These are phyloP conservation scores for Drosophila yooni DNA, from an alignment of 2,888 invertebrate genomes.

Conservation along the genomic window DNA sequence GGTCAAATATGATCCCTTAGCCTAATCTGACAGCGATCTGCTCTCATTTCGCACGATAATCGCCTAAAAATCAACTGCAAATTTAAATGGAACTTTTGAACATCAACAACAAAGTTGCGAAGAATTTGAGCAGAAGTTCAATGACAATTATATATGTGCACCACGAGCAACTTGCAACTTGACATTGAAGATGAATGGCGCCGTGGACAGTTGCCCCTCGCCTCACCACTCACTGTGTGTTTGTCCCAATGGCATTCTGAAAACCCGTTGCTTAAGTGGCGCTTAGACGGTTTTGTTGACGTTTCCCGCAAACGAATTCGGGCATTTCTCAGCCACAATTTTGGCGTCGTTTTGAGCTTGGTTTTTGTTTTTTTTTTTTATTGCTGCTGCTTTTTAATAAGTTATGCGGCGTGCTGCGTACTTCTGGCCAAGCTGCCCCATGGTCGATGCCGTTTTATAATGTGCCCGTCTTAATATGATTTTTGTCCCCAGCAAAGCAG, in stretches of 20 bases:
- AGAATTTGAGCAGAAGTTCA: constrained; percentile 45
- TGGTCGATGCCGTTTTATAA: constrained; percentile 75
- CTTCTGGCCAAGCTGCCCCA: not conserved
- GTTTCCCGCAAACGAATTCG: constrained; percentile 56
- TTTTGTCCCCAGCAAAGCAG: constrained; percentile 77
- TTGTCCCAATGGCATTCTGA: constrained; percentile 8
- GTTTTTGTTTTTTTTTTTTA: constrained; percentile 1
- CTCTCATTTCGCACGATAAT: constrained; percentile 15
- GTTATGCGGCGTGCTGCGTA: constrained; percentile 72
- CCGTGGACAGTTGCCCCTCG: constrained; percentile 67
- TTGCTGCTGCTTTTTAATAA: constrained; percentile 76
- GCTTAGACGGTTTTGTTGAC: constrained; percentile 61
- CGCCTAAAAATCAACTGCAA: constrained; percentile 20
- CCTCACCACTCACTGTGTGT: not conserved
- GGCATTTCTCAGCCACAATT: constrained; percentile 69
- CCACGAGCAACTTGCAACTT: constrained; percentile 5
- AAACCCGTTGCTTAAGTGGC: constrained; percentile 74
- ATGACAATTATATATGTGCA: constrained; percentile 42
- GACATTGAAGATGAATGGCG: constrained; percentile 82
- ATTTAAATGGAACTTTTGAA: constrained; percentile 11
- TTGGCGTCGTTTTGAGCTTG: constrained; percentile 26
- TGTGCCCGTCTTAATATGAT: constrained; percentile 83
- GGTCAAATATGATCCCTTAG: not conserved
- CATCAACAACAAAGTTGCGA: constrained; percentile 18
- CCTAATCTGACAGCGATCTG: constrained; percentile 2